phyloP scores from a whole-genome alignment of 2,797 vertebrate genomes.

The Acestrorhynchus altus region DNA sequence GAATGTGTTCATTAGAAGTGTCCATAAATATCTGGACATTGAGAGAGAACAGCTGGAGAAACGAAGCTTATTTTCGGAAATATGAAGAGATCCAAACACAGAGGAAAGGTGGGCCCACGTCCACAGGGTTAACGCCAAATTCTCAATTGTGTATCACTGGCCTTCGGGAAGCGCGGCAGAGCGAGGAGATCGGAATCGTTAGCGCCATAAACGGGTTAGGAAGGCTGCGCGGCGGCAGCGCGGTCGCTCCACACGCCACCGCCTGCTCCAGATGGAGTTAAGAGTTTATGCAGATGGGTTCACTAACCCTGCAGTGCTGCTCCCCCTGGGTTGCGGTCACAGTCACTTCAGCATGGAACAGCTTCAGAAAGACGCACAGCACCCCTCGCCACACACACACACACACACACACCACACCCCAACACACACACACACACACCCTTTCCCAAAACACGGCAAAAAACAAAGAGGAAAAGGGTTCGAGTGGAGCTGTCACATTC shows the following conservation, averaged over 20 bases:
- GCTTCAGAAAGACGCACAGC: constrained; percentile 49
- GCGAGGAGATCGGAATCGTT: not conserved
- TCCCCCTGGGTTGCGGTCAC: constrained; percentile 53
- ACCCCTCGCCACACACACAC: not conserved
- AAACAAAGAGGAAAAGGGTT: constrained; percentile 19
- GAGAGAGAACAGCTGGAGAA: no score
- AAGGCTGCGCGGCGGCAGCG: constrained; percentile 4
- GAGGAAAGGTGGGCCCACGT: not conserved
- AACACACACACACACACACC: no score
- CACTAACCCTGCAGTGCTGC: constrained; percentile 58
- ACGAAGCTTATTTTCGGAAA: no score
- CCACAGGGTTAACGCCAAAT: not conserved
- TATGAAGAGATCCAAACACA: no score
- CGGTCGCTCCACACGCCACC: constrained; percentile 40
- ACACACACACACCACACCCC: not conserved
- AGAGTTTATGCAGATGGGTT: constrained; percentile 64
- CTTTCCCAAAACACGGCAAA: constrained; percentile 4
- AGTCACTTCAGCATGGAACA: constrained; percentile 44
- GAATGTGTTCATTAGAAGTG: no score
- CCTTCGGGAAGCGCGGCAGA: constrained; percentile 6
- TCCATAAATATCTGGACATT: no score
- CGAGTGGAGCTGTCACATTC: constrained; percentile 32
- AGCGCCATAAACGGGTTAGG: constrained; percentile 34
- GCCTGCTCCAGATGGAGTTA: constrained; percentile 57
- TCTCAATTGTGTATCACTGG: not conserved